These are phyloP conservation scores for Parochlus steinenii DNA, from an alignment of 2,888 invertebrate species.

Conservation along the genomic window DNA sequence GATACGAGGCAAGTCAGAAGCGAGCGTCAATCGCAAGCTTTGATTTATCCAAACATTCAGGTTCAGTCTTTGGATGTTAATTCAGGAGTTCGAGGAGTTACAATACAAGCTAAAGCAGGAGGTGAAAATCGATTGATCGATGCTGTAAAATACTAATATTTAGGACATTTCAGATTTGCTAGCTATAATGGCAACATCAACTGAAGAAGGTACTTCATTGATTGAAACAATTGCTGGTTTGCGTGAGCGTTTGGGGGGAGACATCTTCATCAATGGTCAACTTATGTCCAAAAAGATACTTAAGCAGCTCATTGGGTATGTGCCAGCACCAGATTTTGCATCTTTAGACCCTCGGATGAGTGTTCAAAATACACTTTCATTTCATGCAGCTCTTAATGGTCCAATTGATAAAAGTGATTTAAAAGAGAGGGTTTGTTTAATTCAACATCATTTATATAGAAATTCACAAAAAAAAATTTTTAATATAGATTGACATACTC, in stretches of 20 bases:
- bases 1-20: conserved; percentile 11
- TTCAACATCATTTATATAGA: conserved; percentile 2
- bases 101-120: conserved; percentile 78
- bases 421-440: conserved; percentile 45
- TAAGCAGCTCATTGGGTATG: conserved; percentile 46
- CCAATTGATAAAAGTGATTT: conserved; percentile 38
- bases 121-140: too few relatives aligned
- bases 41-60: conserved; percentile 31
- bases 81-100: conserved; percentile 50
- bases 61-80: conserved; percentile 60
- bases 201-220: conserved; percentile 71
- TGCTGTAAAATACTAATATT: too few relatives aligned
- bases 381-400: conserved; percentile 53
- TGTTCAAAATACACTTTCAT: conserved; percentile 74
- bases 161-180: too few relatives aligned
- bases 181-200: conserved; percentile 79
- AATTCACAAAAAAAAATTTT: conserved; percentile 1
- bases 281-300: conserved; percentile 54
- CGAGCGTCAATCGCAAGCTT: conserved; percentile 15
- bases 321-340: conserved; percentile 26
- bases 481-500: conserved; percentile 58
- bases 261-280: conserved; percentile 76
- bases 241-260: conserved; percentile 49
- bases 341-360: conserved; percentile 55
- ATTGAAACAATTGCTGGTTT: conserved; percentile 71